Evolutionary conservation across 2,888 invertebrate genomes (phyloP), one percentile per base, ranked within the genome.

Genomic region (Dysmachus trigonus): DNA sequence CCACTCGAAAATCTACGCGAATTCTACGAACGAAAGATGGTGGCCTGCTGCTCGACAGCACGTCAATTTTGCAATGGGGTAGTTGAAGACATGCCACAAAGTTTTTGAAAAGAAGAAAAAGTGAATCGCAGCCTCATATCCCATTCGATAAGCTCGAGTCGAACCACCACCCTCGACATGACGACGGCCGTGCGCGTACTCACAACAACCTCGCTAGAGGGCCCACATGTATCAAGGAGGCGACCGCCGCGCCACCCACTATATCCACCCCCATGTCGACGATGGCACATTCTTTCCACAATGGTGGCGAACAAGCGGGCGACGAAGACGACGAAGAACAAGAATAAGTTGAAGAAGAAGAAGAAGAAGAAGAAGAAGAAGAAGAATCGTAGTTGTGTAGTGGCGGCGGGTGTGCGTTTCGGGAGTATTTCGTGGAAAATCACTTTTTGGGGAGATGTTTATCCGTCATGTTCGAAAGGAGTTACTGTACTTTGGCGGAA

Each of bases 11-110:
- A 22, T 41, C 41, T 10, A 22, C 41, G 47, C 13, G 13, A 5
- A 1, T 41, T 73, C 38, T n/a, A 41, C 33, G 84, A 41, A 72
- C 18, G 71, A 74, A 79, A 85, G 77, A 85, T 85, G 85, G 77
- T 87, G 77, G 87, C 79, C 86, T 86, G 51, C 73, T 86, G 51
- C 73, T 86, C 87, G 79, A 83, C 85, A 84, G 85, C 77, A 87
- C 85, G 85, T 86, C 86, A 87, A 87, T 85, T 87, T 87, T 85
- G 87, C 86, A 87, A 86, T 83, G 85, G 86, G 85, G 85, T 87
- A 84, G 85, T 86, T 87, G 83, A 83, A 71, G 86, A 85, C 79
- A 82, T 85, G 85, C 84, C 85, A 86, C 85, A 72, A 86, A 85
- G 74, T 85, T 86, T 86, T 79, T 71, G 47, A 35, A 71, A 84